Conservation (phyloP, 2,113 vertebrate species). For the Chinchilla lanigera region DNA sequence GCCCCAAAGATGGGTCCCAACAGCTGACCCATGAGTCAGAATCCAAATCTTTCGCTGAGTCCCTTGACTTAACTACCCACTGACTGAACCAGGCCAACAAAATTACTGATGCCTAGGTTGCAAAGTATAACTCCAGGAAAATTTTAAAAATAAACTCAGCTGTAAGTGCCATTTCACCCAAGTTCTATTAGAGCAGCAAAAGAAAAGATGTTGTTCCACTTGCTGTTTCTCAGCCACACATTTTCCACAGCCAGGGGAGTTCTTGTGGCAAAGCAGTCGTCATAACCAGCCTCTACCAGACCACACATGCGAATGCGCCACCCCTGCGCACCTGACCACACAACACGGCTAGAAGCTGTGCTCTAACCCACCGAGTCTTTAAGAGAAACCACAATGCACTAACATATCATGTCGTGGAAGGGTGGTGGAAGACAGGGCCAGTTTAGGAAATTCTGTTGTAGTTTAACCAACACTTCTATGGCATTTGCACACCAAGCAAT, state of each 20-base stretch:
- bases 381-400: background rate
- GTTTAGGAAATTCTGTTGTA: background rate
- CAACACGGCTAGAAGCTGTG: background rate
- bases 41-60: background rate
- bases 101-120: background rate
- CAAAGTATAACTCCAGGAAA: background rate
- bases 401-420: background rate
- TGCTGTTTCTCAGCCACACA: background rate
- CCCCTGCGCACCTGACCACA: background rate
- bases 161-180: background rate
- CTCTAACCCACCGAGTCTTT: background rate
- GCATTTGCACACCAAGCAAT: background rate
- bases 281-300: background rate
- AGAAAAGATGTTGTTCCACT: background rate
- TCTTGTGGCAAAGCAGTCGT: background rate
- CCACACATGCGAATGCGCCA: background rate
- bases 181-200: conserved; percentile 1
- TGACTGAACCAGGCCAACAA: background rate
- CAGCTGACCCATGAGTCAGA: background rate
- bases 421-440: background rate
- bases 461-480: background rate
- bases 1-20: too few species aligned
- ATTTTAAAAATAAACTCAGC: background rate
- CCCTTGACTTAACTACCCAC: background rate
- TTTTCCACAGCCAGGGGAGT: background rate